Conservation (phyloP, 1,140 invertebrate species). For the Heliconius melpomene region DNA sequence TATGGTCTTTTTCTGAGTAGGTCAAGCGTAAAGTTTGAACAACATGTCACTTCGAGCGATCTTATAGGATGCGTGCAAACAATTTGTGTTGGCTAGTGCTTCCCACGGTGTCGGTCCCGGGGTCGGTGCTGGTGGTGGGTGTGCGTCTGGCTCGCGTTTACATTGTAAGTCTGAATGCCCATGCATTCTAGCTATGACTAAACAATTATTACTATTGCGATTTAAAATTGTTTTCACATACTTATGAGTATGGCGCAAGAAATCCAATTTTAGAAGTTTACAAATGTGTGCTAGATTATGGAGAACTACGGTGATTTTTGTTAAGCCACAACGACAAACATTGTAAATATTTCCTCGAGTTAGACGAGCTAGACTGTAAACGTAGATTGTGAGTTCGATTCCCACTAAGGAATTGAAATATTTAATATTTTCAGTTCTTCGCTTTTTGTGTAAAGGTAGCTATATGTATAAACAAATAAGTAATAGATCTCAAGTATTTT, state of each 20-base stretch:
- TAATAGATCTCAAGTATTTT: neutral
- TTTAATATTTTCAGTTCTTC: no score
- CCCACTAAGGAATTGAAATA: no score
- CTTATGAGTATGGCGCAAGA: no score
- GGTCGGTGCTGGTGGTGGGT: conserved; percentile 41
- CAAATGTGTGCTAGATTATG: neutral
- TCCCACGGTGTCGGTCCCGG: conserved; percentile 43
- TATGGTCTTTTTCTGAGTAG: neutral
- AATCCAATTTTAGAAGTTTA: neutral
- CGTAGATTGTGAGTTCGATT: no score
- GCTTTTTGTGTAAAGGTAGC: no score
- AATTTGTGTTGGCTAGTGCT: conserved; percentile 44
- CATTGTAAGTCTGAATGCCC: neutral
- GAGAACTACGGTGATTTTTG: no score
- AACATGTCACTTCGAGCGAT: conserved; percentile 40
- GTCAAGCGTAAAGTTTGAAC: conserved; percentile 21
- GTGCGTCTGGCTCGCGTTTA: conserved; percentile 34
- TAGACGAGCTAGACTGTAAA: no score
- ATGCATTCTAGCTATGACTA: neutral
- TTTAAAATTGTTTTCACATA: neutral
- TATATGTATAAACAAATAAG: no score
- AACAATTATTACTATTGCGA: neutral
- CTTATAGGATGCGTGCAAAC: conserved; percentile 45
- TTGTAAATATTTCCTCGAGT: no score
- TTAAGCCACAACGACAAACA: no score